Evolutionary conservation across 2,113 vertebrate genomes (phyloP).

Genomic region (Sakesphorus luctuosus): DNA sequence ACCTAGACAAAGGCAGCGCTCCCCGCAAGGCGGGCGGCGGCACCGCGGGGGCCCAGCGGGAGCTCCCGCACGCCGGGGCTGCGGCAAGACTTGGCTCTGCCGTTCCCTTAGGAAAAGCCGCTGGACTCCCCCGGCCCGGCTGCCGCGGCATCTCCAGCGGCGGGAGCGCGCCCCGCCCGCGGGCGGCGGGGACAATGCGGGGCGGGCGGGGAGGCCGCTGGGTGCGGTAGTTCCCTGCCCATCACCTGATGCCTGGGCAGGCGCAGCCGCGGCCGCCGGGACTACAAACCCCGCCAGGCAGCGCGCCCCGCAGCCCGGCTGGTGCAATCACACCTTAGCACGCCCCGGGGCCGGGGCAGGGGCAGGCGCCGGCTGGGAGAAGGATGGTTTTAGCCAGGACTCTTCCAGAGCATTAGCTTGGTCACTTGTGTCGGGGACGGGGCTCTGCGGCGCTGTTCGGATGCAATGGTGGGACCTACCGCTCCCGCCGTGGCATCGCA

Average conservation of each 20-base stretch:
- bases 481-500: not conserved
- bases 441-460: not conserved
- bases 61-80: not conserved
- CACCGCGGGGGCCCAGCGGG: not conserved
- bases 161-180: not conserved
- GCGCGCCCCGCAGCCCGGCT: not conserved
- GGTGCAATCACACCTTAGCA: slow-evolving; percentile 29
- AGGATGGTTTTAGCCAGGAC: not conserved
- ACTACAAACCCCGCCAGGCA: slow-evolving; percentile 61
- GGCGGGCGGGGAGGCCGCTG: not conserved
- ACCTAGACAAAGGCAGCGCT: not conserved
- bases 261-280: not conserved
- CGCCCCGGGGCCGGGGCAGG: not conserved
- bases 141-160: not conserved
- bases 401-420: not conserved
- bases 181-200: not conserved
- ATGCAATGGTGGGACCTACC: not conserved
- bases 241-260: slow-evolving; percentile 12
- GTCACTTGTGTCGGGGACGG: not conserved
- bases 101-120: not conserved
- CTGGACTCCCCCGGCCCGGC: not conserved
- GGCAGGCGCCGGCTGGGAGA: not conserved
- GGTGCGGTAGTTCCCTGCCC: slow-evolving; percentile 37
- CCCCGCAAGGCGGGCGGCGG: not conserved
- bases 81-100: accelerated